These are phyloP conservation scores for Petrolisthes cinctipes DNA, from an alignment of 2,888 invertebrate genomes.

Conservation along the genomic window DNA sequence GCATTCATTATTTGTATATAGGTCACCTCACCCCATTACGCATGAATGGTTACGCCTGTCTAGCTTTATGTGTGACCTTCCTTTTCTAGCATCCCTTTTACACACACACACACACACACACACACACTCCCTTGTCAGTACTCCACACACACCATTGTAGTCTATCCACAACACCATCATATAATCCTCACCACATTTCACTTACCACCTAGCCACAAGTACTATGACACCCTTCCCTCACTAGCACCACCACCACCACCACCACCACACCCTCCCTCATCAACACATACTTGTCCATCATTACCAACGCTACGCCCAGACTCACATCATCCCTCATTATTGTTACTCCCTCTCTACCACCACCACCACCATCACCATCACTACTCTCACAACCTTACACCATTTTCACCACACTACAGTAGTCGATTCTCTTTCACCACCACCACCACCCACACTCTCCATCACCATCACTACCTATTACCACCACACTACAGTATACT, in stretches of 20 bases:
- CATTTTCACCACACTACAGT: not conserved
- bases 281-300: not conserved
- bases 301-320: not conserved
- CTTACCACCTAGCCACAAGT: not conserved
- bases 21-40: too few species aligned
- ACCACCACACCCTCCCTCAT: constrained; percentile 5
- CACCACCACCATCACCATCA: constrained; percentile 5
- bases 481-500: not conserved
- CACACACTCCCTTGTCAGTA: too few species aligned
- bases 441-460: constrained; percentile 3
- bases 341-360: not conserved
- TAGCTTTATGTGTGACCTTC: too few species aligned
- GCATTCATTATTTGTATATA: too few species aligned
- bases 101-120: too few species aligned
- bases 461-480: not conserved
- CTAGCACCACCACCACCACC: not conserved
- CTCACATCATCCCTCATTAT: not conserved
- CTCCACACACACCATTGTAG: too few species aligned
- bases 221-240: not conserved
- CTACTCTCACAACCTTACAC: not conserved
- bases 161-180: too few species aligned
- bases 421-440: not conserved
- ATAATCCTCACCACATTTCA: too few species aligned
- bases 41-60: too few species aligned
- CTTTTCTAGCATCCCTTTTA: too few species aligned